A percentile compares a stretch with the other conserved stretches of the same genome.
phyloP scores from a whole-genome alignment of 2,797 vertebrate genomes.

The Lycodopsis pacificus region DNA sequence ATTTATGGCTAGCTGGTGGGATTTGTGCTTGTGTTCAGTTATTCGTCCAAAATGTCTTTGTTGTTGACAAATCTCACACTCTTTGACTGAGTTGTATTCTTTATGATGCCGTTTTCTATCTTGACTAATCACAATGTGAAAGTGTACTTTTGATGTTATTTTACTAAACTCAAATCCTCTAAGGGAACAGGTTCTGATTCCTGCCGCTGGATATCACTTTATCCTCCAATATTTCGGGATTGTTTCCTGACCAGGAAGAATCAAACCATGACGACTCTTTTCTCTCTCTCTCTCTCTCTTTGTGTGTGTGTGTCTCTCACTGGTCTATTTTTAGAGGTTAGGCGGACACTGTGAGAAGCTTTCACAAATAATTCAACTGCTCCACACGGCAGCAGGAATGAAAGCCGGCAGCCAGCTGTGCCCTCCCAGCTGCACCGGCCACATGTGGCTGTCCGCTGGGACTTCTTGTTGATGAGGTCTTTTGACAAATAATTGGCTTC shows the following conservation, averaged over 20 bases:
- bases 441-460: slow-evolving; percentile 30
- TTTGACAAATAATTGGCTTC: slow-evolving; percentile 2
- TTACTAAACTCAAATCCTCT: neutral
- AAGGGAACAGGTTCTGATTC: neutral
- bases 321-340: slow-evolving; percentile 64
- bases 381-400: slow-evolving; percentile 46
- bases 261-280: neutral
- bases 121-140: neutral
- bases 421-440: slow-evolving; percentile 24
- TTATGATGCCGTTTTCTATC: neutral
- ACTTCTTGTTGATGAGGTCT: slow-evolving; percentile 33
- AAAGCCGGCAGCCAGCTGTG: slow-evolving; percentile 50
- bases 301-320: slow-evolving; percentile 1
- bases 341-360: slow-evolving; percentile 44
- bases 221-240: neutral
- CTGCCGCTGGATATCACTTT: slow-evolving; percentile 8
- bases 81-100: neutral
- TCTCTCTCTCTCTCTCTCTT: neutral
- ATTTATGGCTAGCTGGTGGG: neutral
- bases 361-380: slow-evolving; percentile 73
- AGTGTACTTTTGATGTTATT: neutral
- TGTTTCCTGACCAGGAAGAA: neutral
- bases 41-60: neutral
- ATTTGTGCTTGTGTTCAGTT: neutral
- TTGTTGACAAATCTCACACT: neutral